Evolutionary conservation across 2,888 invertebrate species (phyloP).

Genomic region (Eulithis prunata): DNA sequence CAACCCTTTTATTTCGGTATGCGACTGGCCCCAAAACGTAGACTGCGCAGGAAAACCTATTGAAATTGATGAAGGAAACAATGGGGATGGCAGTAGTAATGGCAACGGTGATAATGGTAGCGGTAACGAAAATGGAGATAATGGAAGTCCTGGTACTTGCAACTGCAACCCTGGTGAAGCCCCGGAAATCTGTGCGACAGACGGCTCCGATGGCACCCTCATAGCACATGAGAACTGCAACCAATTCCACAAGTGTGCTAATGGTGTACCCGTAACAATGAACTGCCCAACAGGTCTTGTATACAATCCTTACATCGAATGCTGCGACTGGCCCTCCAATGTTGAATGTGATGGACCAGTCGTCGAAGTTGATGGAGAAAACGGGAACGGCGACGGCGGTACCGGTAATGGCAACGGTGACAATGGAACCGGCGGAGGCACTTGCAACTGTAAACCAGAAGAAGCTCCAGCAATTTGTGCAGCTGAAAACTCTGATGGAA

Average conservation of each 20-base stretch:
- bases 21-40: slow-evolving; percentile 50
- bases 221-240: slow-evolving; percentile 53
- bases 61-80: too few relatives aligned
- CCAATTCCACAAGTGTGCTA: slow-evolving; percentile 48
- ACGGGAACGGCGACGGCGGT: neutral
- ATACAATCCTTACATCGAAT: slow-evolving; percentile 38
- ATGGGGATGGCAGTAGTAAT: too few relatives aligned
- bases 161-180: slow-evolving; percentile 43
- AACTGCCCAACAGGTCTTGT: slow-evolving; percentile 28
- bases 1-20: slow-evolving; percentile 42
- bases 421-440: slow-evolving; percentile 1
- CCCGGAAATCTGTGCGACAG: slow-evolving; percentile 43
- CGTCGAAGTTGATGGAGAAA: neutral
- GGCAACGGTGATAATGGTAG: neutral
- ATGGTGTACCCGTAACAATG: slow-evolving; percentile 36
- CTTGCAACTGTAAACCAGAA: slow-evolving; percentile 6
- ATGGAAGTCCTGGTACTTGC: slow-evolving; percentile 7
- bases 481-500: neutral
- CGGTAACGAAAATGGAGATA: neutral
- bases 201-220: slow-evolving; percentile 45
- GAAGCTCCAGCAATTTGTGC: slow-evolving; percentile 5
- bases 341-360: slow-evolving; percentile 42
- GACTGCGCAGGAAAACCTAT: too few relatives aligned
- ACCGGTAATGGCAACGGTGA: slow-evolving; percentile 1
- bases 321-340: slow-evolving; percentile 48